Base-by-base conservation (phyloP, 1,140 invertebrate species). In the Meloidogyne floridensis region DNA sequence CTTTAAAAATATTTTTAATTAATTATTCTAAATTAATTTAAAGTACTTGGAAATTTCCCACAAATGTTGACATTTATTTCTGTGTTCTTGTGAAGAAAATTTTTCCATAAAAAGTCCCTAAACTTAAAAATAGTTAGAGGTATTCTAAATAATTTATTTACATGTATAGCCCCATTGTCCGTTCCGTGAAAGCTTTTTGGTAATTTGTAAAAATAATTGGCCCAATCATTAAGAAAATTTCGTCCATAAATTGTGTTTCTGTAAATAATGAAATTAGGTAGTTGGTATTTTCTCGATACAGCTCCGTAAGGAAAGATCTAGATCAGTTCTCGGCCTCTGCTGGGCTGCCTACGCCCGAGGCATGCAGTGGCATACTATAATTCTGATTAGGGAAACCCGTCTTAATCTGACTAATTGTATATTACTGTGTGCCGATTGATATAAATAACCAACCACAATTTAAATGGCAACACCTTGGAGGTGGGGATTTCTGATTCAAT, bases 111-210 rank as follows among this genome's bases (percentile, higher is more conserved):
- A 20, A 11, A 75, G 42, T n/a, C 11, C 74, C 74, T 75, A 7
- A 75, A 75, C 9, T 43, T 10, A 71, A 71, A 75, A 18, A 75
- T n/a, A 20, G n/a, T 47, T 75, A 18, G 3, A 53, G 1, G 7
- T 0, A 47, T 15, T 47, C 32, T 75, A 7, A 59, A 32, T 15
- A 15, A 86, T 79, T 71, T 53, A 75, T 43, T 72, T 65, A 86
- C 85, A 76, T 83, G 80, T 47, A 85, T 76, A n/a, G 84, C 84
- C 9, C 85, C 84, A 77, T 85, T 85, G 71, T 85, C 84, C 6
- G 84, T 85, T 13, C 84, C 85, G 70, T 85, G 84, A 56, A 82
- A 79, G 2, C 80, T 84, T 18, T 84, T 69, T 0, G 79, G 73
- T 32, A 84, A n/a, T 51, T 80, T 76, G 42, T 77, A 71, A 71